phyloP scores from a whole-genome alignment of 2,888 invertebrate species.

The Phalera bucephala region DNA sequence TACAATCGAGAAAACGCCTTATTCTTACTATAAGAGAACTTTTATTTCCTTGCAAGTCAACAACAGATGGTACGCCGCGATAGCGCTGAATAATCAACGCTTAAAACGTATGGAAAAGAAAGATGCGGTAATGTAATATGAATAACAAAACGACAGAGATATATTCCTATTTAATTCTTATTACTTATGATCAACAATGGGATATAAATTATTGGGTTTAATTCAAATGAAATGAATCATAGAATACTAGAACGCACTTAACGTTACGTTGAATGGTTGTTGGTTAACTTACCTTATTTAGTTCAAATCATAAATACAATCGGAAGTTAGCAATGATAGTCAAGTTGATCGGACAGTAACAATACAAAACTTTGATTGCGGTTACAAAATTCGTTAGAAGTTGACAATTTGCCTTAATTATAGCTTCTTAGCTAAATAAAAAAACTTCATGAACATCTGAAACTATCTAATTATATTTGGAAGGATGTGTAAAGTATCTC shows the following conservation, averaged over 20 bases:
- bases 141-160: conserved; percentile 81
- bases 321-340: too few relatives aligned
- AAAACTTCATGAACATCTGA: too few relatives aligned
- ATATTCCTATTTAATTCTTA: conserved; percentile 80
- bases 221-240: conserved; percentile 50
- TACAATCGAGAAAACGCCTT: conserved; percentile 56
- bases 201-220: conserved; percentile 62
- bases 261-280: neutral
- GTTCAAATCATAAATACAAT: too few relatives aligned
- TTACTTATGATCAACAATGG: conserved; percentile 67
- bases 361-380: too few relatives aligned
- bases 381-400: too few relatives aligned
- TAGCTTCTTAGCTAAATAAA: too few relatives aligned
- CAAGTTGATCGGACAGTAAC: too few relatives aligned
- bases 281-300: neutral
- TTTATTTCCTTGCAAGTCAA: conserved; percentile 35
- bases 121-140: conserved; percentile 82
- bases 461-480: too few relatives aligned
- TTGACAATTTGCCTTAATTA: too few relatives aligned
- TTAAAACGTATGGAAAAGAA: conserved; percentile 82
- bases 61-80: conserved; percentile 73
- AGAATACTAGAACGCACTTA: conserved; percentile 4
- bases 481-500: too few relatives aligned
- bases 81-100: conserved; percentile 82
- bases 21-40: conserved; percentile 44